phyloP scores from a whole-genome alignment of 2,113 vertebrate species.

The Camelus bactrianus region DNA sequence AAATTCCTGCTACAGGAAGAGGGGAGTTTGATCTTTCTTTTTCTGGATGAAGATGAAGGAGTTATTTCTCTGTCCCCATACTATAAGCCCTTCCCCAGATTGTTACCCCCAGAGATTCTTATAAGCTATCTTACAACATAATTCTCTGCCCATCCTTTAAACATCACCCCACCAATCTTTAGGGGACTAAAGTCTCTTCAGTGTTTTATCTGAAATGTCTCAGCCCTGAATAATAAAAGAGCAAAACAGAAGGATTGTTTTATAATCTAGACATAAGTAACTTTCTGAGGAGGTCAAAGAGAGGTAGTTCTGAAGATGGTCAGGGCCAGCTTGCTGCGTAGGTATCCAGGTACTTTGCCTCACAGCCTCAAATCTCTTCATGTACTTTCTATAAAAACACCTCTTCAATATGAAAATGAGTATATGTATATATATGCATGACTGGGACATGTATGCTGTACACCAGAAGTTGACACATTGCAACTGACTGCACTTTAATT shows the following conservation, averaged over 20 bases:
- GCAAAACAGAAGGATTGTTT: not conserved
- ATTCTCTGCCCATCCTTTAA: not conserved
- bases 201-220: not conserved
- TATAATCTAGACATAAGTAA: not conserved
- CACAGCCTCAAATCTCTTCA: not conserved
- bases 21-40: not conserved
- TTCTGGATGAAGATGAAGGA: slow-evolving; percentile 2
- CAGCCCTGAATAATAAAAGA: not conserved
- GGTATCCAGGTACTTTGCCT: not conserved
- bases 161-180: not conserved
- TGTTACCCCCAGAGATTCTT: not conserved
- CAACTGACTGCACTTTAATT: too few species aligned
- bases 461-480: too few species aligned
- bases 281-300: not conserved
- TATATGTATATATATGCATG: too few species aligned
- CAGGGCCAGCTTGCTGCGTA: not conserved
- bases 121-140: not conserved
- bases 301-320: not conserved
- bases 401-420: too few species aligned
- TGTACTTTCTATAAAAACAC: not conserved
- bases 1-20: slow-evolving; percentile 10
- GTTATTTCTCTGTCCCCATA: not conserved
- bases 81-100: not conserved
- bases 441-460: too few species aligned
- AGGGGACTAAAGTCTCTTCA: not conserved